Evolutionary conservation across 1,140 invertebrate species (phyloP).

Genomic region (Meloidogyne hapla): DNA sequence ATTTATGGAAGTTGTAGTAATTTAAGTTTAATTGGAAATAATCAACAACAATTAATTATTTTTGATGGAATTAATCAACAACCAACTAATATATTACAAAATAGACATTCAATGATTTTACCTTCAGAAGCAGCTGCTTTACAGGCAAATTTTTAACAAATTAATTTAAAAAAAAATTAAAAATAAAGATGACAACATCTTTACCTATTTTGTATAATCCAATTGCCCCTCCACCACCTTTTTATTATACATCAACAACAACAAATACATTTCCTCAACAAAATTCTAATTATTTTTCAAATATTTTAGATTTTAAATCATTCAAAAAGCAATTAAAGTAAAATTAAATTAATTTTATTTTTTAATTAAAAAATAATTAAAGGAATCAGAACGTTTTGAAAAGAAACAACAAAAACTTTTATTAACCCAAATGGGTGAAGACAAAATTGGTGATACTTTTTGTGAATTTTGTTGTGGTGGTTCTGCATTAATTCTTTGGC

Average conservation of each 20-base stretch:
- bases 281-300: background rate
- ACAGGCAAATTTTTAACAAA: no score
- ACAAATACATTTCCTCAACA: constrained; percentile 8
- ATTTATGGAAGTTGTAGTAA: constrained; percentile 23
- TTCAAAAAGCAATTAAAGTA: constrained; percentile 24
- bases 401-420: constrained; percentile 19
- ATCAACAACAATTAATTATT: background rate
- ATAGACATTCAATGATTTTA: constrained; percentile 25
- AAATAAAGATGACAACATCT: constrained; percentile 11
- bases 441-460: constrained; percentile 6
- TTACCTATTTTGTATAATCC: constrained; percentile 11
- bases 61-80: background rate
- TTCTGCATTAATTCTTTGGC: constrained; percentile 25
- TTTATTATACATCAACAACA: constrained; percentile 21
- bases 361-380: background rate
- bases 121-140: constrained; percentile 4
- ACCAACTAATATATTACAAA: background rate
- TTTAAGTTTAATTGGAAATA: constrained; percentile 14
- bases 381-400: constrained; percentile 30
- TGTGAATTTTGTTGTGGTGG: constrained; percentile 29
- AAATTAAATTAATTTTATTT: background rate
- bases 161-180: no score
- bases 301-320: constrained; percentile 16
- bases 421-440: constrained; percentile 7
- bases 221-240: constrained; percentile 3